These are phyloP conservation scores for Furcifer pardalis DNA, from an alignment of 2,797 vertebrate species.

Conservation along the genomic window DNA sequence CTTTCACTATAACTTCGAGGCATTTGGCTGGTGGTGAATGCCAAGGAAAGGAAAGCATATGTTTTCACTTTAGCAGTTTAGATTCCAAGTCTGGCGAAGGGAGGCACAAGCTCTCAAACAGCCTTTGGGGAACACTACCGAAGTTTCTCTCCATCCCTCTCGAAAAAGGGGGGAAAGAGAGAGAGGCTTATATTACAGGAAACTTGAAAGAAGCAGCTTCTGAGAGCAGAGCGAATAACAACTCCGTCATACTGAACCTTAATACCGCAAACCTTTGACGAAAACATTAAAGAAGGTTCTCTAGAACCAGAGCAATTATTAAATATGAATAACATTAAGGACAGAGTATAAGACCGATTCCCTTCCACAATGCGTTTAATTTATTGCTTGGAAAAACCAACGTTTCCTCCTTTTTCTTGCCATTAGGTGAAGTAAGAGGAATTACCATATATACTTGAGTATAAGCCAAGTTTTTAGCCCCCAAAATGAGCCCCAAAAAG, in stretches of 20 bases:
- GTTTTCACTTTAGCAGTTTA: slow-evolving; percentile 71
- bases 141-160: slow-evolving; percentile 54
- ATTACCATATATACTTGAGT: no score
- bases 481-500: no score
- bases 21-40: slow-evolving; percentile 66
- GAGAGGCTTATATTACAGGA: slow-evolving; percentile 61
- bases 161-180: slow-evolving; percentile 43
- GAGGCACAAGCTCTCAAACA: slow-evolving; percentile 65
- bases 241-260: slow-evolving; percentile 52
- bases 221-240: slow-evolving; percentile 46
- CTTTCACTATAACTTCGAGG: slow-evolving; percentile 62
- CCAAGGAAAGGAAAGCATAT: slow-evolving; percentile 62
- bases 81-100: slow-evolving; percentile 63
- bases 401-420: background rate
- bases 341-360: slow-evolving; percentile 14
- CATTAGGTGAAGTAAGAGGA: background rate
- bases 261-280: slow-evolving; percentile 47
- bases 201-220: slow-evolving; percentile 62
- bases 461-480: no score
- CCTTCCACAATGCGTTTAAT: background rate
- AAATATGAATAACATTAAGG: slow-evolving; percentile 52
- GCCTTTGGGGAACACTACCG: slow-evolving; percentile 69
- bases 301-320: slow-evolving; percentile 50
- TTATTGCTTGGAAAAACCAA: background rate
- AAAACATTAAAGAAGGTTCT: slow-evolving; percentile 49